These are phyloP conservation scores for Agriopis aurantiaria DNA, from an alignment of 2,888 invertebrate genomes.

Conservation along the genomic window DNA sequence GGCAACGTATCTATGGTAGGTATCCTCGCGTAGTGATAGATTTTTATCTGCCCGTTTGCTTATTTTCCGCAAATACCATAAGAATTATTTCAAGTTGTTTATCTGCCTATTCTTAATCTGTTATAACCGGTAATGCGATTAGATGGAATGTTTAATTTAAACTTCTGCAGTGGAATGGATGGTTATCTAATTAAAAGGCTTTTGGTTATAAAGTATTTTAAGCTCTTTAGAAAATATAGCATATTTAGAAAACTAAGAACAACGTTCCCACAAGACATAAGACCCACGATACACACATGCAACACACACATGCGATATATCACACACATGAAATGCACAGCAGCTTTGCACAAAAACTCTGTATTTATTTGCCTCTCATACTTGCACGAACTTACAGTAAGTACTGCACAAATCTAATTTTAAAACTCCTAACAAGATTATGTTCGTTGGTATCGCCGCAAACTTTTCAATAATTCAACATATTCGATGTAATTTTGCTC, in stretches of 20 bases:
- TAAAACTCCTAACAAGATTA: constrained; percentile 36
- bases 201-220: constrained; percentile 14
- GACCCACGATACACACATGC: too few species aligned
- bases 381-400: background rate
- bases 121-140: constrained; percentile 34
- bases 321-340: background rate
- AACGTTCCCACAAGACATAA: too few species aligned
- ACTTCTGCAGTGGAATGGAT: constrained; percentile 20
- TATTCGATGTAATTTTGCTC: constrained; percentile 77
- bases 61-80: background rate
- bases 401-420: constrained; percentile 19
- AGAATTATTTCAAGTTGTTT: background rate
- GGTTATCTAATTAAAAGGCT: constrained; percentile 14
- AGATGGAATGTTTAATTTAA: constrained; percentile 38
- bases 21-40: too few species aligned
- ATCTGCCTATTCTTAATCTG: background rate
- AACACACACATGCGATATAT: too few species aligned
- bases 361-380: background rate
- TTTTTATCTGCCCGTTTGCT: too few species aligned
- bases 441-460: constrained; percentile 34
- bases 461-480: constrained; percentile 78
- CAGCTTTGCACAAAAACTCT: background rate
- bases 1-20: too few species aligned
- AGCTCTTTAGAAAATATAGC: background rate
- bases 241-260: too few species aligned